Conservation (phyloP, 1,140 invertebrate genomes). For the Ceratina australensis region DNA sequence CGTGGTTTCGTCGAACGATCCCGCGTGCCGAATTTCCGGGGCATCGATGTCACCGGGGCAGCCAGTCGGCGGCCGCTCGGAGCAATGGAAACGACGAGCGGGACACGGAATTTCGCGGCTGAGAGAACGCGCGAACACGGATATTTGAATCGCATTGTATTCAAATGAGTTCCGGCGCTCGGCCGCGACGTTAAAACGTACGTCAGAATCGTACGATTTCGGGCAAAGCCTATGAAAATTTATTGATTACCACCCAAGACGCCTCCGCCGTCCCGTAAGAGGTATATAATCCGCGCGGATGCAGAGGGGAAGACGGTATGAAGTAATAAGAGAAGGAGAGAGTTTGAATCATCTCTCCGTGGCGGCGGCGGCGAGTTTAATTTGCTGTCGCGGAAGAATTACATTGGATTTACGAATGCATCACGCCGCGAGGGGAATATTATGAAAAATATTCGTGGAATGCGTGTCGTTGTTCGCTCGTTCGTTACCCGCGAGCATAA, state of each 20-base stretch:
- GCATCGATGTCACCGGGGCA: constrained; percentile 38
- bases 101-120: constrained; percentile 43
- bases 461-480: constrained; percentile 26
- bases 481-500: not conserved
- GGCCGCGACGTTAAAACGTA: constrained; percentile 1
- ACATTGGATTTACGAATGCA: constrained; percentile 22
- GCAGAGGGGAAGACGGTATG: not conserved
- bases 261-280: not conserved
- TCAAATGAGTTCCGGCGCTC: constrained; percentile 48
- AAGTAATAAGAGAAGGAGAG: not conserved
- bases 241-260: constrained; percentile 35
- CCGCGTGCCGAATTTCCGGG: constrained; percentile 1
- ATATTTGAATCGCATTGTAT: constrained; percentile 59
- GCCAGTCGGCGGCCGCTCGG: not conserved
- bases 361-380: constrained; percentile 6
- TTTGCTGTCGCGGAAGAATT: constrained; percentile 23
- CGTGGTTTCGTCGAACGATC: not conserved
- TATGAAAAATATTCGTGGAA: constrained; percentile 35
- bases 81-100: not conserved
- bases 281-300: constrained; percentile 3
- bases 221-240: constrained; percentile 41
- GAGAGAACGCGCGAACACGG: constrained; percentile 56
- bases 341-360: not conserved
- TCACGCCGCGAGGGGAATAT: constrained; percentile 15
- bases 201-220: constrained; percentile 50